A percentile compares a stretch with the other conserved stretches of the same genome.
These are phyloP conservation scores for Marmota monax DNA, from an alignment of 2,113 vertebrate species.

Conservation along the genomic window DNA sequence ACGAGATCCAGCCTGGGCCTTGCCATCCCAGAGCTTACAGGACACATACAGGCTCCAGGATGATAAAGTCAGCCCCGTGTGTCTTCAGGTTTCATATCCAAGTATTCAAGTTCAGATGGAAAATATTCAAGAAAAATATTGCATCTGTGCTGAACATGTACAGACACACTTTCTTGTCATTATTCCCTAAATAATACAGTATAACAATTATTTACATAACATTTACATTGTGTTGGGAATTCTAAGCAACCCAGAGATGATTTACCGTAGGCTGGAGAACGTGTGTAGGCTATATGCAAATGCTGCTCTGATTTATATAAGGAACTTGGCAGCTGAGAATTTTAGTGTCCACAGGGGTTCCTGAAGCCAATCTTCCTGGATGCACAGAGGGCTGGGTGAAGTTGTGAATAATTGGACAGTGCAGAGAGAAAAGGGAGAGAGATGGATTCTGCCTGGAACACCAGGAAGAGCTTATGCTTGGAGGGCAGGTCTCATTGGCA, in stretches of 20 bases:
- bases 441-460: neutral
- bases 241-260: neutral
- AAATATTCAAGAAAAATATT: neutral
- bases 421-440: neutral
- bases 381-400: neutral
- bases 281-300: neutral
- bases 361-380: neutral
- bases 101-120: neutral
- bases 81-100: fast-evolving
- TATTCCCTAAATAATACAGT: neutral
- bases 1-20: neutral
- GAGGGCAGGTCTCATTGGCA: neutral
- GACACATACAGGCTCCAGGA: neutral
- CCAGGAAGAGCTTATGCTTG: neutral
- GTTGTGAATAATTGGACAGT: neutral
- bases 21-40: fast-evolving
- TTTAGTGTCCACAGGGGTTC: neutral
- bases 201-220: neutral
- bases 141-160: neutral
- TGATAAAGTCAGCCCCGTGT: no score
- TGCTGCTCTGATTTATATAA: neutral
- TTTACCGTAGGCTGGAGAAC: neutral
- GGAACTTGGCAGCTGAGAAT: neutral
- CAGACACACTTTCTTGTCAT: no score
- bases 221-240: neutral